Evolutionary conservation across 2,888 invertebrate species (phyloP).

Genomic region (Oxytorus armatus): DNA sequence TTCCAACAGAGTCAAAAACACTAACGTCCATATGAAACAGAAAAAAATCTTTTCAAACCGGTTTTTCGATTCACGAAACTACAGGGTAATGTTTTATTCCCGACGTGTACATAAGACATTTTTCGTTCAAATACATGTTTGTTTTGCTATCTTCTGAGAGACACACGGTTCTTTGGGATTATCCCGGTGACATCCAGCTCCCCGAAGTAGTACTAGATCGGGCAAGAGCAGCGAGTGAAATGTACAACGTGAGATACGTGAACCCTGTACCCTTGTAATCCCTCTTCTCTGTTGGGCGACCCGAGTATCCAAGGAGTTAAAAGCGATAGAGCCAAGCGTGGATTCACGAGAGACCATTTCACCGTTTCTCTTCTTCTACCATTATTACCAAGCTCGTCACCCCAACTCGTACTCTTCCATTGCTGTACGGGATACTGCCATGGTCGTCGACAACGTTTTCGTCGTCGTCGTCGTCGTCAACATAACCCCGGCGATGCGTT

Average conservation of each 20-base stretch:
- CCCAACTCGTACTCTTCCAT: constrained; percentile 9
- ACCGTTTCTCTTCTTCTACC: constrained; percentile 41
- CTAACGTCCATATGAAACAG: neutral
- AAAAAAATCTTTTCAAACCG: neutral
- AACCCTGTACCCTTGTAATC: constrained; percentile 68
- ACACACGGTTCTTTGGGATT: constrained; percentile 65
- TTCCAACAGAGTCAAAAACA: neutral
- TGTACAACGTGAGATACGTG: constrained; percentile 62
- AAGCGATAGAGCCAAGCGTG: constrained; percentile 25
- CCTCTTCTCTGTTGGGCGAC: constrained; percentile 59
- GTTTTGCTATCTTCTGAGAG: constrained; percentile 61
- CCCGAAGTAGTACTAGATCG: constrained; percentile 38
- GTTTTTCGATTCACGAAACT: constrained; percentile 1
- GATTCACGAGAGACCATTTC: constrained; percentile 50
- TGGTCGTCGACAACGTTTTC: neutral
- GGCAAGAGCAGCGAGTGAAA: constrained; percentile 49
- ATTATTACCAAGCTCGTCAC: constrained; percentile 55
- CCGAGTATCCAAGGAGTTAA: constrained; percentile 25
- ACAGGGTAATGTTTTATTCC: neutral
- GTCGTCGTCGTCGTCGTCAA: constrained; percentile 19
- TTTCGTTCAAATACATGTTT: constrained; percentile 30
- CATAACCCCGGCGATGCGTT: constrained; percentile 29
- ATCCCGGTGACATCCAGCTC: constrained; percentile 47
- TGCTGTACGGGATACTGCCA: neutral
- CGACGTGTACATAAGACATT: constrained; percentile 15